Percentiles rank a stretch among this genome's conserved stretches.
These are phyloP conservation scores for Herminia tarsipennalis DNA, from an alignment of 2,888 invertebrate genomes.

Conservation along the genomic window DNA sequence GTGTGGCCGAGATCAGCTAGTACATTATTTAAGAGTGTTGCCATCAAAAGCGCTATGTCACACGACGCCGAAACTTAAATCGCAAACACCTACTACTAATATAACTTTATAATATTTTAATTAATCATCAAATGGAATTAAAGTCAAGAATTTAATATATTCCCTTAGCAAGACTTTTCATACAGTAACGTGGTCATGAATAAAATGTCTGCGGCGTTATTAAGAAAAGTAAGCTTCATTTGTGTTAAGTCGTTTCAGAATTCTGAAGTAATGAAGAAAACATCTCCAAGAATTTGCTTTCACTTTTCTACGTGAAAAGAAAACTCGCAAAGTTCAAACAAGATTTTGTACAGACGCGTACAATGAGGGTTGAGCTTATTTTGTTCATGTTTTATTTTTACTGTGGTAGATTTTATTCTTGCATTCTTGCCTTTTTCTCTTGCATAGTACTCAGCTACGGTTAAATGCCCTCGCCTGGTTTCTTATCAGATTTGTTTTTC, in stretches of 20 bases:
- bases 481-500: constrained; percentile 55
- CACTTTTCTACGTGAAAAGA: constrained; percentile 25
- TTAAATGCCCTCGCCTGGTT: constrained; percentile 44
- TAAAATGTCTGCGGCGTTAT: constrained; percentile 6
- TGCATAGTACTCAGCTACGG: constrained; percentile 40
- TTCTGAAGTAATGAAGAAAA: constrained; percentile 17
- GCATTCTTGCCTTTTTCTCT: constrained; percentile 35
- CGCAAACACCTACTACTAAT: too few species aligned
- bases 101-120: too few species aligned
- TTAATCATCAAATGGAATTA: too few species aligned
- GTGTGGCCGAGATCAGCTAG: too few species aligned
- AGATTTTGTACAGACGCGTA: constrained; percentile 17
- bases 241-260: constrained; percentile 10
- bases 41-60: too few species aligned
- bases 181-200: constrained; percentile 9
- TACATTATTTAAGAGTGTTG: too few species aligned
- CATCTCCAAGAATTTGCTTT: constrained; percentile 20
- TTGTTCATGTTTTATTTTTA: constrained; percentile 22
- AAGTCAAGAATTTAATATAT: too few species aligned
- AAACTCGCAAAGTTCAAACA: constrained; percentile 24
- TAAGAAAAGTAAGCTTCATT: constrained; percentile 8
- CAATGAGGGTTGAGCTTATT: constrained; percentile 15
- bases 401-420: constrained; percentile 28
- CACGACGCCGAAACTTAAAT: too few species aligned
- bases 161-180: neutral